A percentile compares a stretch with the other conserved stretches of the same genome.
phyloP scores from a whole-genome alignment of 1,140 invertebrate species.

The Lysiphlebus fabarum region DNA sequence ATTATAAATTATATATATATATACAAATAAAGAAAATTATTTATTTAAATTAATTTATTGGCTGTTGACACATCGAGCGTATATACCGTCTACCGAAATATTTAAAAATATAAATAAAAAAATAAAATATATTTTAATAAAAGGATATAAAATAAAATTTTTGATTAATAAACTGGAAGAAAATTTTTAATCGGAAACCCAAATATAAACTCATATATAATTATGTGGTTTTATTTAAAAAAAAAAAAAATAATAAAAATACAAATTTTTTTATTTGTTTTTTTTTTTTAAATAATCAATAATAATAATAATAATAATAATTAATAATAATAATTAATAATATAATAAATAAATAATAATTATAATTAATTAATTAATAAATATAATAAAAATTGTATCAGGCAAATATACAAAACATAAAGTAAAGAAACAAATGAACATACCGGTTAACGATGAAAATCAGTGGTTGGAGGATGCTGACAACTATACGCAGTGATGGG shows the following conservation, averaged over 20 bases:
- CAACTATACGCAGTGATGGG: slow-evolving; percentile 41
- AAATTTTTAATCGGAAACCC: too few relatives aligned
- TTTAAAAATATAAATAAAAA: too few relatives aligned
- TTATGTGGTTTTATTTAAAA: too few relatives aligned
- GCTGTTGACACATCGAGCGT: too few relatives aligned
- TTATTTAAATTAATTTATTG: neutral
- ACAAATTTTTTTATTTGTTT: too few relatives aligned
- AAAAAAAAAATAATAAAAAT: too few relatives aligned
- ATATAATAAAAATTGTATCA: slow-evolving; percentile 26
- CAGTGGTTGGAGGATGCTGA: slow-evolving; percentile 51
- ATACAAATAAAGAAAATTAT: neutral
- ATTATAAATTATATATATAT: too few relatives aligned
- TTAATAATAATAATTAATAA: slow-evolving; percentile 15
- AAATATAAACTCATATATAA: too few relatives aligned
- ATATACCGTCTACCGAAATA: too few relatives aligned
- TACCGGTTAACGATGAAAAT: slow-evolving; percentile 57
- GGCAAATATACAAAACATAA: slow-evolving; percentile 42
- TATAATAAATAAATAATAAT: slow-evolving; percentile 20
- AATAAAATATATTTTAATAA: too few relatives aligned
- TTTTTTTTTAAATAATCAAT: slow-evolving; percentile 16
- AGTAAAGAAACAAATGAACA: slow-evolving; percentile 55
- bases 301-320: slow-evolving; percentile 28
- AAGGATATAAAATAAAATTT: too few relatives aligned
- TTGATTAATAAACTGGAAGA: too few relatives aligned
- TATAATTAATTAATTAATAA: slow-evolving; percentile 26